Conservation (phyloP, 2,888 invertebrate genomes). For the Machimus rusticus region DNA sequence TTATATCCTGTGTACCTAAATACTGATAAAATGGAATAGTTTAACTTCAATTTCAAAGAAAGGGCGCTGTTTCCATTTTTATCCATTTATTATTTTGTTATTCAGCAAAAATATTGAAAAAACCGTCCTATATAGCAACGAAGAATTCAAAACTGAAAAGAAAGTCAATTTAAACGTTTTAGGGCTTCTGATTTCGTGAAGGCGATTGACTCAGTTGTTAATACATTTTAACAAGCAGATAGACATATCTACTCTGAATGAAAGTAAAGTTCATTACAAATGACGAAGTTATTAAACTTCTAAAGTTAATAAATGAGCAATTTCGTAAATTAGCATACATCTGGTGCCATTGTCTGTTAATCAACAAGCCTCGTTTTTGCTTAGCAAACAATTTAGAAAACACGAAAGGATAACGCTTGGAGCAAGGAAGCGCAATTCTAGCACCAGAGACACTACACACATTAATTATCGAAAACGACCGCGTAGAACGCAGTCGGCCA, state of each 20-base stretch:
- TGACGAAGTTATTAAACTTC: background rate
- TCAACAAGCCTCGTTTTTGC: background rate
- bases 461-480: conserved; percentile 1
- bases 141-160: too few species aligned
- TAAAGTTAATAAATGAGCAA: background rate
- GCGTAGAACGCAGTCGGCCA: background rate
- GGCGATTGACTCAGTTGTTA: too few species aligned
- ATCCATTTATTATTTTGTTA: too few species aligned
- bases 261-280: background rate
- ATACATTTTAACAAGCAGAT: background rate
- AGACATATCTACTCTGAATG: background rate
- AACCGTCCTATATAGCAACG: too few species aligned
- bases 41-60: too few species aligned
- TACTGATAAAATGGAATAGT: too few species aligned
- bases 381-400: background rate
- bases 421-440: background rate
- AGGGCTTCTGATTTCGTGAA: too few species aligned
- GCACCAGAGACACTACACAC: background rate
- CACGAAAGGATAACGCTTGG: background rate
- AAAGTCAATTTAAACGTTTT: too few species aligned
- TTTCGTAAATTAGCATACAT: background rate
- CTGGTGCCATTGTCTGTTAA: background rate
- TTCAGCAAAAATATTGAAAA: too few species aligned
- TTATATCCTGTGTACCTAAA: too few species aligned
- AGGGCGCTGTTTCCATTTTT: too few species aligned